These are phyloP conservation scores for Sericinus montela DNA, from an alignment of 2,888 invertebrate genomes.

Conservation along the genomic window DNA sequence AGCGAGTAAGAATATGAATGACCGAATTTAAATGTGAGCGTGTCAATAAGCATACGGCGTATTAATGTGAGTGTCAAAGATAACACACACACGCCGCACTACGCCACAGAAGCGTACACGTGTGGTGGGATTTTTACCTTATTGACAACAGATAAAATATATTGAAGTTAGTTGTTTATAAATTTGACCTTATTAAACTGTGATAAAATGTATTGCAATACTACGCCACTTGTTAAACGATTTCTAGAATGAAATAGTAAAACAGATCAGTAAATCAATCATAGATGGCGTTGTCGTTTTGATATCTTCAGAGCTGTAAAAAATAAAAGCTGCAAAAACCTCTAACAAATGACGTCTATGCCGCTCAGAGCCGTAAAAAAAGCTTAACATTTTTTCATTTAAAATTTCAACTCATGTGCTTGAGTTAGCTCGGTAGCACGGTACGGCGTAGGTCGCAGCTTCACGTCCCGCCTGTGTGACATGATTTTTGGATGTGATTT, in stretches of 20 bases:
- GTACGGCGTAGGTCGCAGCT: too few species aligned
- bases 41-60: slow-evolving; percentile 10
- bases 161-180: slow-evolving; percentile 8
- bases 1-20: slow-evolving; percentile 27
- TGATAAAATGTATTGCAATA: not conserved
- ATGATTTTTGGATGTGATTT: too few species aligned
- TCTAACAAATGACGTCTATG: too few species aligned
- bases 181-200: slow-evolving; percentile 4
- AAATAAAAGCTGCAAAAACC: too few species aligned
- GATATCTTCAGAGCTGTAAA: too few species aligned
- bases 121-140: slow-evolving; percentile 8
- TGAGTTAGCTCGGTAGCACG: too few species aligned
- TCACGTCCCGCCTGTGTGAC: too few species aligned
- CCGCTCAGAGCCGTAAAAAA: too few species aligned
- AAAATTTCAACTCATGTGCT: too few species aligned
- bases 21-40: slow-evolving; percentile 7
- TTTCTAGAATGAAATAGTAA: not conserved
- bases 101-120: not conserved
- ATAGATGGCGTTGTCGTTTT: too few species aligned
- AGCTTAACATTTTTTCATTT: too few species aligned
- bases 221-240: not conserved
- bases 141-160: slow-evolving; percentile 10
- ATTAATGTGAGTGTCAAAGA: not conserved
- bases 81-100: slow-evolving; percentile 13
- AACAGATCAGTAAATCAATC: not conserved